These are phyloP conservation scores for Pagetopsis macropterus DNA, from an alignment of 2,797 vertebrate genomes.

Conservation along the genomic window DNA sequence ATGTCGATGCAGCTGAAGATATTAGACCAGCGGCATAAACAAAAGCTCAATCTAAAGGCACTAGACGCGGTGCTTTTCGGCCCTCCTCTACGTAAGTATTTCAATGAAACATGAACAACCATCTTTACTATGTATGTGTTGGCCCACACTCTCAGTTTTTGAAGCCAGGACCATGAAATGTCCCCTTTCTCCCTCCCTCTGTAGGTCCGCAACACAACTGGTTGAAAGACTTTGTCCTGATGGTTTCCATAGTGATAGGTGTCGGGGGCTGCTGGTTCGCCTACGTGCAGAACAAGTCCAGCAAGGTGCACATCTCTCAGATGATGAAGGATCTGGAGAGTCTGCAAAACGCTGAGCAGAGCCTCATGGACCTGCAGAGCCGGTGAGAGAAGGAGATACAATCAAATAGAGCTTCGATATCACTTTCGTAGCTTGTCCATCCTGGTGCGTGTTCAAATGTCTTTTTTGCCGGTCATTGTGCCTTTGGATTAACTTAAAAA, in stretches of 20 bases:
- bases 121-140: background rate
- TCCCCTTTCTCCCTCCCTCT: background rate
- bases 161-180: background rate
- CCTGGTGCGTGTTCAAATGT: too few relatives aligned
- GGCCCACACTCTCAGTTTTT: background rate
- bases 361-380: constrained; percentile 93
- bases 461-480: too few relatives aligned
- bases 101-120: background rate
- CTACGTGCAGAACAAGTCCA: constrained; percentile 96
- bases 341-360: constrained; percentile 93
- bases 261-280: constrained; percentile 99
- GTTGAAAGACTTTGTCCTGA: constrained; percentile 97
- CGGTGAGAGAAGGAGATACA: constrained; percentile 79
- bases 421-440: too few relatives aligned
- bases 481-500: too few relatives aligned
- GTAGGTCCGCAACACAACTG: constrained; percentile 92
- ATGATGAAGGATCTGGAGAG: constrained; percentile 99
- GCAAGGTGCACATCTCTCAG: constrained; percentile 94
- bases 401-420: too few relatives aligned
- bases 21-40: constrained; percentile 95
- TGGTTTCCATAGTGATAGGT: constrained; percentile 96
- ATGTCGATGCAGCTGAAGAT: constrained; percentile 95
- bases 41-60: constrained; percentile 96
- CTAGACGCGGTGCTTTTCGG: constrained; percentile 97
- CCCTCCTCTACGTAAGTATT: constrained; percentile 92